Evolutionary conservation across 2,888 invertebrate genomes (phyloP).

Genomic region (Eristalis arbustorum): DNA sequence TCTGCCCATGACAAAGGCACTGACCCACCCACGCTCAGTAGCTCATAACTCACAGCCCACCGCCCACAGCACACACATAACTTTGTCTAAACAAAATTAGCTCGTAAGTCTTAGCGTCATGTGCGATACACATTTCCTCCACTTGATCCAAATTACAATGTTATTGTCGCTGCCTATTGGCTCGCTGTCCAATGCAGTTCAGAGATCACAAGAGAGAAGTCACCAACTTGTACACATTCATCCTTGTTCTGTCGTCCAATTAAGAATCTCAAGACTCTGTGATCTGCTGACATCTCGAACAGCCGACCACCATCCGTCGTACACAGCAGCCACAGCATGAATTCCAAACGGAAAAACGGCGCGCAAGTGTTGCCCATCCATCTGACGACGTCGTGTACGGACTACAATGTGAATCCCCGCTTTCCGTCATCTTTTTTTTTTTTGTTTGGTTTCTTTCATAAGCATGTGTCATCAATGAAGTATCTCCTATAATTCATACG

Average conservation of each 20-base stretch:
- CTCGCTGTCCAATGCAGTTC: slow-evolving; percentile 31
- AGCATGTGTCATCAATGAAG: slow-evolving; percentile 61
- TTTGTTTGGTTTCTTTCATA: too few species aligned
- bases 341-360: slow-evolving; percentile 46
- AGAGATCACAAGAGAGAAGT: slow-evolving; percentile 53
- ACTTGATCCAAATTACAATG: slow-evolving; percentile 13
- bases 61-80: slow-evolving; percentile 2
- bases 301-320: neutral
- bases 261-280: slow-evolving; percentile 38
- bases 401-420: slow-evolving; percentile 1
- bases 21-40: slow-evolving; percentile 2
- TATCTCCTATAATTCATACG: slow-evolving; percentile 49
- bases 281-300: slow-evolving; percentile 38
- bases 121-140: neutral
- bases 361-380: slow-evolving; percentile 59
- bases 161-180: slow-evolving; percentile 4
- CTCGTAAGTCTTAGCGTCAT: neutral
- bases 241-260: slow-evolving; percentile 54
- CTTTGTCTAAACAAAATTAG: slow-evolving; percentile 19
- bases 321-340: slow-evolving; percentile 23
- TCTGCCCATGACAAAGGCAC: too few species aligned
- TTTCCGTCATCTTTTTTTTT: slow-evolving; percentile 30
- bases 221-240: slow-evolving; percentile 44
- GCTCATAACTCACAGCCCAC: neutral
- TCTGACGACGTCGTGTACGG: slow-evolving; percentile 1